A percentile compares a stretch with the other conserved stretches of the same genome.
These are phyloP conservation scores for Phytoseiulus persimilis DNA, from an alignment of 2,888 invertebrate genomes.

Conservation along the genomic window DNA sequence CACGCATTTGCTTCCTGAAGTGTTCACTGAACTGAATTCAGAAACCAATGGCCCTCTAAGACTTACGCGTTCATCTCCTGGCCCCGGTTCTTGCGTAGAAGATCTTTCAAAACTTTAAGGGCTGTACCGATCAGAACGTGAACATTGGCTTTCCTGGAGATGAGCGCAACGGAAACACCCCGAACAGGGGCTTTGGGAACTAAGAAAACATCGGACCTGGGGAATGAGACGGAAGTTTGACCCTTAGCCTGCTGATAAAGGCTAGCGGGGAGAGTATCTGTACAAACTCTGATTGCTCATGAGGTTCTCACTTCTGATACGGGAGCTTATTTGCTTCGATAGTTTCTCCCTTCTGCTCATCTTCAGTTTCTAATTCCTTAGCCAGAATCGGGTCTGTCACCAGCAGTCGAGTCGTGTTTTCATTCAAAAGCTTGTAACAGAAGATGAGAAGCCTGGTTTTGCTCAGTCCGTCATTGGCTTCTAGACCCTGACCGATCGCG, in stretches of 20 bases:
- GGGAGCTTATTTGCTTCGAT: not conserved
- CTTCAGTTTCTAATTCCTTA: not conserved
- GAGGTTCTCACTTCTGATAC: not conserved
- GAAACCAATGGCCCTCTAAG: too few species aligned
- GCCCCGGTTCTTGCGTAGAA: slow-evolving; percentile 26
- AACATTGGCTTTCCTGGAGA: slow-evolving; percentile 66
- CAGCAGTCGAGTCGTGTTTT: slow-evolving; percentile 60
- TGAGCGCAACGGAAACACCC: slow-evolving; percentile 50
- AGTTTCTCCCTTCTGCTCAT: not conserved
- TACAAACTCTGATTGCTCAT: too few species aligned
- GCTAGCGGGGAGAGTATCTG: too few species aligned
- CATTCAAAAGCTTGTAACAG: slow-evolving; percentile 68
- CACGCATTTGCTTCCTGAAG: not conserved
- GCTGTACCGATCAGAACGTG: slow-evolving; percentile 85
- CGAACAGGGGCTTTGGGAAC: slow-evolving; percentile 65
- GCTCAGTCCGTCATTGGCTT: slow-evolving; percentile 56
- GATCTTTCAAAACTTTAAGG: slow-evolving; percentile 55
- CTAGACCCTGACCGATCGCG: not conserved
- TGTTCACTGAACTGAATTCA: not conserved
- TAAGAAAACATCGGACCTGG: slow-evolving; percentile 63
- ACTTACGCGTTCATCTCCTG: slow-evolving; percentile 10
- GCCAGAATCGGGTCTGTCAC: slow-evolving; percentile 18
- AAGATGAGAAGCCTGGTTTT: slow-evolving; percentile 67
- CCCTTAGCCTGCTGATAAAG: too few species aligned
- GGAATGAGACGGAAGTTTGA: not conserved